Base-by-base conservation (phyloP, 2,888 invertebrate genomes). In the Dolichomitus sp. region DNA sequence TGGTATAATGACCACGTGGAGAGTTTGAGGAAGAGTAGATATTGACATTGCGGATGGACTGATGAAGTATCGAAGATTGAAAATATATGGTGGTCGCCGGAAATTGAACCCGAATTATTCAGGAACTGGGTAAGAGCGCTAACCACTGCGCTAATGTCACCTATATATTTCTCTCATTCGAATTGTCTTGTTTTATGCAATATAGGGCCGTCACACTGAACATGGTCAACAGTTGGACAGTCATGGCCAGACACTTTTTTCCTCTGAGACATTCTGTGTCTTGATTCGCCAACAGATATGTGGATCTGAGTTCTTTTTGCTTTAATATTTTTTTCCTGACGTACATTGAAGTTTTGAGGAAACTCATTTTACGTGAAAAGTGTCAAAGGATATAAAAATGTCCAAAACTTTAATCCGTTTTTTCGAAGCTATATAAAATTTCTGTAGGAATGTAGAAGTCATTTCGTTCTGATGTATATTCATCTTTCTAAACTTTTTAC, bases 281-380 rank as follows among this genome's bases (percentile, higher is more conserved):
- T 52, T 68, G 61, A 74, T 79, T 68, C 74, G 11, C 45, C 61
- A 37, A 11, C 27, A 74, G 68, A 74, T 27, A 52, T 63, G 68
- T 80, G 68, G 68, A 68, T 6, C 14, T 14, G 17, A 45, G 74
- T 42, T 69, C 68, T 74, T 45, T 17, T 27, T 17, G 42, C 30
- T 40, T 17, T 3, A 6, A 17, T 17, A 9, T 42, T 42, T 68
- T 68, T 48, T 74, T 33, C 9, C 42, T 30, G n/a, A 5, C 27
- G 11, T 14, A 52, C 19, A 11, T 23, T 12, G 33, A 74, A 33
- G 48, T 17, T 57, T 33, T 0, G 19, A 57, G 57, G 27, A 30
- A 48, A 45, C 19, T 27, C 57, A 45, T 57, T 66, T 45, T 42
- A 23, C n/a, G 11, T 9, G 19, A 19, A 7, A 50, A 50, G 4